phyloP scores from a whole-genome alignment of 2,113 vertebrate genomes.

The Mystacornis crossleyi region DNA sequence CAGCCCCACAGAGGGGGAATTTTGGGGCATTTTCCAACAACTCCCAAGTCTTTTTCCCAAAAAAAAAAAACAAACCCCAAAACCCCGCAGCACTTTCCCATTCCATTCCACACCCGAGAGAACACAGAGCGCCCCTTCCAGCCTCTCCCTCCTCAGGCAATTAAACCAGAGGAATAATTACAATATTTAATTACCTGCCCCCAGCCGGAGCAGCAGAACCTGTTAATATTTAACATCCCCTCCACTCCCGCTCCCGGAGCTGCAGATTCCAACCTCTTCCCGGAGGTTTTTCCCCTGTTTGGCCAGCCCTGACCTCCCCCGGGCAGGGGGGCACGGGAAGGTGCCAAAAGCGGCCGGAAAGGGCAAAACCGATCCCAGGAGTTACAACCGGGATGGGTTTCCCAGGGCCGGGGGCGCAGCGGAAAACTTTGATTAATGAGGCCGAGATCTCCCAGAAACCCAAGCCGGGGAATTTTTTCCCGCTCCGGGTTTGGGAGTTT shows the following conservation, averaged over 20 bases:
- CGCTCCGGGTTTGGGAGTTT: neutral
- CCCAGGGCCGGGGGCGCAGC: neutral
- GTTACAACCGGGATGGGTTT: neutral
- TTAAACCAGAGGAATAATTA: neutral
- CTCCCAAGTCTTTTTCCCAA: neutral
- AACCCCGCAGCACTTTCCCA: neutral
- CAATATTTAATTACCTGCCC: conserved; percentile 3
- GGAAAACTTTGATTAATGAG: neutral
- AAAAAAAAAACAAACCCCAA: neutral
- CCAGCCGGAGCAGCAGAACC: neutral
- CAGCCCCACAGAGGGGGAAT: neutral
- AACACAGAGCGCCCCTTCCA: neutral
- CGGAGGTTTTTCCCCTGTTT: neutral
- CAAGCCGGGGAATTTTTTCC: neutral
- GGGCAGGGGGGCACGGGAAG: neutral
- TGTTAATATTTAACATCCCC: neutral
- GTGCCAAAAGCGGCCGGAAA: neutral
- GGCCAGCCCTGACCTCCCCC: neutral
- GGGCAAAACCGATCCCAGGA: neutral
- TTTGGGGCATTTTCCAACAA: neutral
- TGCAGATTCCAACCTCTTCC: neutral
- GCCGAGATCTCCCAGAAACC: neutral
- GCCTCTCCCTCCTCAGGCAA: neutral
- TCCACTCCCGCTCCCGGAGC: neutral
- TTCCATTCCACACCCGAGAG: neutral